phyloP scores from a whole-genome alignment of 2,797 vertebrate species.

The Acanthopagrus latus region DNA sequence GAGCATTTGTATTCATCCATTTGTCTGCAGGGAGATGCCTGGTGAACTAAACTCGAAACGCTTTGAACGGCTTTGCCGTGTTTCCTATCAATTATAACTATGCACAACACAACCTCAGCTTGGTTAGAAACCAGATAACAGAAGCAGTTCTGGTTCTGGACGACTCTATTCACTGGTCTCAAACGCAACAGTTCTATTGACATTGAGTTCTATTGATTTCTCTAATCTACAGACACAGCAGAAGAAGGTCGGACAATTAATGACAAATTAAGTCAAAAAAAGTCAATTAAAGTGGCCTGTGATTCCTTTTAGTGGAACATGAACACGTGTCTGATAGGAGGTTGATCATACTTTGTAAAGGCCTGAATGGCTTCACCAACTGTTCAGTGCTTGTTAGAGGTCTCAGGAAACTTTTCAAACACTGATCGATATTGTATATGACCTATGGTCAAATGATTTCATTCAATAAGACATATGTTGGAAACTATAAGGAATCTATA shows the following conservation, averaged over 20 bases:
- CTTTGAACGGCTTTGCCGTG: neutral
- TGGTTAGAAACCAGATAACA: constrained; percentile 16
- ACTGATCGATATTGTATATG: no score
- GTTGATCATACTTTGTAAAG: neutral
- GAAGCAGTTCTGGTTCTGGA: neutral
- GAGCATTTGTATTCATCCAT: constrained; percentile 14
- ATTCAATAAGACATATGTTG: no score
- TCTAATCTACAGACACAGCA: neutral
- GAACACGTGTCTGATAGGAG: neutral
- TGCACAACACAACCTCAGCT: constrained; percentile 9
- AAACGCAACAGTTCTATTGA: neutral
- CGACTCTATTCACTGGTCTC: neutral
- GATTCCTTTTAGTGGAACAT: neutral
- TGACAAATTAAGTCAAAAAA: neutral
- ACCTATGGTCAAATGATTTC: no score
- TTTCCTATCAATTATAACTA: constrained; percentile 40
- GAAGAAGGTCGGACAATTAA: neutral
- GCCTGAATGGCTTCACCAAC: neutral
- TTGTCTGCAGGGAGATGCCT: constrained; percentile 17
- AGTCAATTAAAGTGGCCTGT: neutral
- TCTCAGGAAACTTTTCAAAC: no score
- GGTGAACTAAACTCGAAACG: constrained; percentile 9
- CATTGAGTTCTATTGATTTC: neutral
- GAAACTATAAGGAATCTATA: neutral
- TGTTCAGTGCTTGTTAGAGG: no score